These are phyloP conservation scores for Tachypleus tridentatus DNA, from an alignment of 1,140 invertebrate genomes.

Conservation along the genomic window DNA sequence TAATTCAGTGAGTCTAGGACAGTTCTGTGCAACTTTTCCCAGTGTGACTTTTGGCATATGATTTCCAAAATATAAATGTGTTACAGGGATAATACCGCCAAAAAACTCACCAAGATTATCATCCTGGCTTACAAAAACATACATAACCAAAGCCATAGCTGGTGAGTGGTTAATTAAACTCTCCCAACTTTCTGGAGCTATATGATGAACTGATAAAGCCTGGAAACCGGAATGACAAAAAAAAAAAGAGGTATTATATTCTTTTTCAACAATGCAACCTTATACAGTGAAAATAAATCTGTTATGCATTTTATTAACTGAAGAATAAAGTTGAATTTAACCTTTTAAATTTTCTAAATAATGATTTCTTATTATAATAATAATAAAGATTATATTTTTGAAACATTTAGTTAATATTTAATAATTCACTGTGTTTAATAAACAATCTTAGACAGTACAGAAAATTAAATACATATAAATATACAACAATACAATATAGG, in stretches of 20 bases:
- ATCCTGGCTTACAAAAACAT: neutral
- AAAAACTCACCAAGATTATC: neutral
- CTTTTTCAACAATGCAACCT: too few species aligned
- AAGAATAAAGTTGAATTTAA: too few species aligned
- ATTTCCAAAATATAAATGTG: slow-evolving; percentile 4
- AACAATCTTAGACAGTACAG: too few species aligned
- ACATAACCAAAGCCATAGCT: slow-evolving; percentile 2
- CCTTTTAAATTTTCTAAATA: too few species aligned
- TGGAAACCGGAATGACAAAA: neutral
- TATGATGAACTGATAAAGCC: neutral
- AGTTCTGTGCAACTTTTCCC: neutral
- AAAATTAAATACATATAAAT: too few species aligned
- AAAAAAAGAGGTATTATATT: neutral
- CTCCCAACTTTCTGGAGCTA: neutral
- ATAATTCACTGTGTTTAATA: too few species aligned
- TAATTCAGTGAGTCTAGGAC: neutral
- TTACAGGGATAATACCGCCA: neutral
- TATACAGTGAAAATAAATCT: too few species aligned
- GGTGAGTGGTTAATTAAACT: neutral
- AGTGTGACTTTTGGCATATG: neutral
- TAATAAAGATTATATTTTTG: too few species aligned
- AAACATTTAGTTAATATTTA: too few species aligned
- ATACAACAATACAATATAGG: too few species aligned
- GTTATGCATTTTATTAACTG: too few species aligned
- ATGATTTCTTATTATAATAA: too few species aligned